These are phyloP conservation scores for Drosophila bocqueti DNA, from an alignment of 1,140 invertebrate genomes.

Conservation along the genomic window DNA sequence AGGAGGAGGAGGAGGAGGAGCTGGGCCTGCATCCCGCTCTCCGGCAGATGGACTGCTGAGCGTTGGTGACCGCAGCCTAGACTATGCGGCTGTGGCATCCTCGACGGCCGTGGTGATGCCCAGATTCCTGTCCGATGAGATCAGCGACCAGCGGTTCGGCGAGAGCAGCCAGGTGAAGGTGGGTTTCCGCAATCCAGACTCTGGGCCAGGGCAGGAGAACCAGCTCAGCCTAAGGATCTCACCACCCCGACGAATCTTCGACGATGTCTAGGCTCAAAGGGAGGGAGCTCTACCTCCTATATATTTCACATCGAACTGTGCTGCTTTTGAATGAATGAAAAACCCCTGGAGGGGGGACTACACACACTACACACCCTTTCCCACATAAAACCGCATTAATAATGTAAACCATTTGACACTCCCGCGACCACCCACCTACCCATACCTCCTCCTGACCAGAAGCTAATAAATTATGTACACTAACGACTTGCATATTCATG, in stretches of 20 bases:
- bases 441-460: neutral
- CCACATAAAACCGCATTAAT: slow-evolving; percentile 12
- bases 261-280: slow-evolving; percentile 89
- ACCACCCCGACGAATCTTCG: slow-evolving; percentile 92
- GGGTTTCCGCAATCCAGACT: slow-evolving; percentile 83
- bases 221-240: slow-evolving; percentile 86
- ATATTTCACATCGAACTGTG: neutral
- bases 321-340: neutral
- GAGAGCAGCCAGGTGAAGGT: slow-evolving; percentile 86
- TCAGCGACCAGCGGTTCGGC: slow-evolving; percentile 87
- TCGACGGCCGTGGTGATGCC: slow-evolving; percentile 67
- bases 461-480: slow-evolving; percentile 11
- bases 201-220: slow-evolving; percentile 60
- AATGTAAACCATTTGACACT: slow-evolving; percentile 13
- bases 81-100: slow-evolving; percentile 64
- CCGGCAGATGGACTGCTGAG: slow-evolving; percentile 82
- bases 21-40: slow-evolving; percentile 35
- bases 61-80: slow-evolving; percentile 72
- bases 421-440: neutral
- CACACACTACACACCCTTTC: neutral
- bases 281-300: neutral
- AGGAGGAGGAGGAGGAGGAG: neutral
- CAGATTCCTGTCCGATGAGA: slow-evolving; percentile 86
- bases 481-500: slow-evolving; percentile 11
- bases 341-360: no score